Conservation (phyloP, 1,140 invertebrate genomes). For the Chrysopa pallens region DNA sequence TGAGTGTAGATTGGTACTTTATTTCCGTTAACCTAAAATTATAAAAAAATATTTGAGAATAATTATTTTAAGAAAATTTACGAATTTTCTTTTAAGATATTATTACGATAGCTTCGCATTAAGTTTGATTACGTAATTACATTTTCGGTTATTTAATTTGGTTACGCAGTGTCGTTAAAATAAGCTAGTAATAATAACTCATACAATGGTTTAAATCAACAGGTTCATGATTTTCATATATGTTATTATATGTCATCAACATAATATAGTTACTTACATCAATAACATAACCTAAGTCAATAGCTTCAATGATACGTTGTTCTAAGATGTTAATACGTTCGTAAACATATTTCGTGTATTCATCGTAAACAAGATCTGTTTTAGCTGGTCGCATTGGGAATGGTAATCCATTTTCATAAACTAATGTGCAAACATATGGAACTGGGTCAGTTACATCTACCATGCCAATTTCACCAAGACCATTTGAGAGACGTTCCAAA, state of each 20-base stretch:
- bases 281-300: conserved; percentile 39
- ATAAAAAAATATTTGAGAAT: no score
- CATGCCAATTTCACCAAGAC: conserved; percentile 33
- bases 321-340: conserved; percentile 31
- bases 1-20: background rate
- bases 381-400: conserved; percentile 35
- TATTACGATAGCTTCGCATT: no score
- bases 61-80: no score
- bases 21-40: background rate
- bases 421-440: conserved; percentile 41
- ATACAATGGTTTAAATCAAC: no score
- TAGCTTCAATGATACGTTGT: conserved; percentile 39
- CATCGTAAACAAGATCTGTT: conserved; percentile 19
- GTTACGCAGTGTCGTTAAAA: no score
- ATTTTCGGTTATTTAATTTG: no score
- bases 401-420: conserved; percentile 40
- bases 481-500: conserved; percentile 43
- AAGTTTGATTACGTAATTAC: no score
- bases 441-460: conserved; percentile 34
- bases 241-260: no score
- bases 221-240: no score
- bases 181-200: no score
- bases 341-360: conserved; percentile 21
- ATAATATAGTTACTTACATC: conserved; percentile 5
- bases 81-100: no score